Evolutionary conservation across 2,113 vertebrate species (phyloP).

Genomic region (Carassius auratus): DNA sequence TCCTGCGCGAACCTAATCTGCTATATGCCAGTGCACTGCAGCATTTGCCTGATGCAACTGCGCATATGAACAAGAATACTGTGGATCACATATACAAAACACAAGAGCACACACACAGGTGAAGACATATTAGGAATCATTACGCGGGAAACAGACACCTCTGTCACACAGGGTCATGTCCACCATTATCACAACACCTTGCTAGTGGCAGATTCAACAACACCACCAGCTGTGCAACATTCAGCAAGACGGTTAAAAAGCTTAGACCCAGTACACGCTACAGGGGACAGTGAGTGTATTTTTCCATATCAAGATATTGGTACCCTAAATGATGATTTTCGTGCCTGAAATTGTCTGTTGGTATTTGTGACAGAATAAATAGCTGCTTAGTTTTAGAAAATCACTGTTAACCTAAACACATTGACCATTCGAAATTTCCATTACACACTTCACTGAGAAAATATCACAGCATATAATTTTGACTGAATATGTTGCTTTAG

Average conservation of each 20-base stretch:
- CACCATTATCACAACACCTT: conserved; percentile 27
- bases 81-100: not conserved
- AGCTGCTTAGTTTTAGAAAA: not conserved
- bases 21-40: conserved; percentile 42
- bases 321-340: not conserved
- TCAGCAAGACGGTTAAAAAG: not conserved
- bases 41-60: conserved; percentile 19
- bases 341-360: not conserved
- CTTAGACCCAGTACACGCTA: not conserved
- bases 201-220: not conserved
- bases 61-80: not conserved
- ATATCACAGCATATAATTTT: not conserved
- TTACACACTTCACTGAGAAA: not conserved
- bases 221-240: not conserved
- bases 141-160: conserved; percentile 27
- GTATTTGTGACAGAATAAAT: not conserved
- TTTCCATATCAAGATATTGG: not conserved
- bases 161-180: conserved; percentile 12
- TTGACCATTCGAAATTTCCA: not conserved
- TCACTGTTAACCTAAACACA: not conserved
- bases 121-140: conserved; percentile 10
- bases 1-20: conserved; percentile 31
- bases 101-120: conserved; percentile 7
- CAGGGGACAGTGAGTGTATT: not conserved
- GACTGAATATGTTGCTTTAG: not conserved